Evolutionary conservation across 2,888 invertebrate species (phyloP), one percentile per base, ranked within the genome.

Genomic region (Limenitis camilla): DNA sequence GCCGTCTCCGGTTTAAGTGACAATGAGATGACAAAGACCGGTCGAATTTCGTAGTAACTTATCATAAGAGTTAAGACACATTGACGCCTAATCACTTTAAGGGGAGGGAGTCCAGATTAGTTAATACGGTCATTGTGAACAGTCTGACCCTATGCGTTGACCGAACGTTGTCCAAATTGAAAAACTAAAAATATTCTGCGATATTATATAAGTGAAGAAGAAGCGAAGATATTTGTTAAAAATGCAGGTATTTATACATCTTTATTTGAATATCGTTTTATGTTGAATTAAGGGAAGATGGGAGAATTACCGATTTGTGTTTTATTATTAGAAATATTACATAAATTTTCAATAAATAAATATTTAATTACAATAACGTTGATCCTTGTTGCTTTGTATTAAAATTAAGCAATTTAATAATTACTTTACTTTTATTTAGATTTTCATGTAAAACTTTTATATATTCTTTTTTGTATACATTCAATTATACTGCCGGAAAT

Each of bases 51-150:
- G 49, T 46, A 53, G 56, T 61, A 60, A 74, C 64, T 71, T 75
- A 74, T 75, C 71, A 64, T 68, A 68, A n/a, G n/a, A n/a, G n/a
- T n/a, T n/a, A n/a, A 74, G 71, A 53, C 67, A 71, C 72, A 75
- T 73, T 76, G 67, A 70, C 65, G 70, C 66, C 66, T 81, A 83
- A 82, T 82, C 71, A 73, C 66, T 61, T 62, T 63, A 74, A 74
- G 76, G 71, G 78, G 63, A 60, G 76, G 78, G 76, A 74, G 72
- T 75, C 78, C 74, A 69, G 69, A 63, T 68, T 66, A 66, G 70
- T 69, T 79, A 81, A 79, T 72, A 69, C 67, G 69, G 77, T 76
- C 73, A 79, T 82, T 77, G 75, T 68, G 61, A 61, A 55, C 67
- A 80, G 77, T 81, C 68, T 67, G 56, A 75, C 71, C 74, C 65